Base-by-base conservation (phyloP, 2,797 vertebrate genomes). In the Argentina silus region DNA sequence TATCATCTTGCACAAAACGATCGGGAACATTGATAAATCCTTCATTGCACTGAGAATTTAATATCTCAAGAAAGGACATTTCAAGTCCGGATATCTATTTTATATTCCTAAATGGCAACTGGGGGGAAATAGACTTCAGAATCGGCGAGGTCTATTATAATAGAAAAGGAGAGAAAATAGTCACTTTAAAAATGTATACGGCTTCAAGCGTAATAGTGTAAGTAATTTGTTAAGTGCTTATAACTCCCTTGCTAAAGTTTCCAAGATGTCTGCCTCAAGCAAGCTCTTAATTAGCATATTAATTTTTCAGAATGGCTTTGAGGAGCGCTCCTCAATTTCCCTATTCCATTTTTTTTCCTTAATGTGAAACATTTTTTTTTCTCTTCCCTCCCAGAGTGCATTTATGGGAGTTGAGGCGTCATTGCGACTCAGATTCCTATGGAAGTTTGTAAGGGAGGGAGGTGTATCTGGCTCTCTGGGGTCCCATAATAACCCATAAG, bases 181-280 rank as follows among this genome's bases (percentile, higher is more conserved):
- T 82, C 70, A 48, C 72, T 88, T 90, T 87, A 88, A 87, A 90
- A 86, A 89, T 86, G 84, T 85, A 89, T 86, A 85, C 83, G 79
- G 89, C 89, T 88, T 79, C 81, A 77, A 87, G 89, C 83, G 59
- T 85, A 87, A 87, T 87, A 81, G 88, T 88, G 78, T 89, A 87
- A 86, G 89, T 89, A 88, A 91, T 91, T 89, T 90, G 86, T 87
- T 91, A 88, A 91, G 87, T 88, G 89, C 85, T 89, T 88, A 86
- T 90, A 88, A 89, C 86, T 88, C 87, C 88, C 87, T 78, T 82
- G 85, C 85, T 86, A 83, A 88, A 89, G 84, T 90, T 88, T 89
- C 78, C 69, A 79, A 87, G 86, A 89, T 88, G 87, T 89, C 64
- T 84, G 66, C 87, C 87, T 74, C 74, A 78, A 89, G 89, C 84